These are phyloP conservation scores for Drosophila pegasa DNA, from an alignment of 2,888 invertebrate genomes.

Conservation along the genomic window DNA sequence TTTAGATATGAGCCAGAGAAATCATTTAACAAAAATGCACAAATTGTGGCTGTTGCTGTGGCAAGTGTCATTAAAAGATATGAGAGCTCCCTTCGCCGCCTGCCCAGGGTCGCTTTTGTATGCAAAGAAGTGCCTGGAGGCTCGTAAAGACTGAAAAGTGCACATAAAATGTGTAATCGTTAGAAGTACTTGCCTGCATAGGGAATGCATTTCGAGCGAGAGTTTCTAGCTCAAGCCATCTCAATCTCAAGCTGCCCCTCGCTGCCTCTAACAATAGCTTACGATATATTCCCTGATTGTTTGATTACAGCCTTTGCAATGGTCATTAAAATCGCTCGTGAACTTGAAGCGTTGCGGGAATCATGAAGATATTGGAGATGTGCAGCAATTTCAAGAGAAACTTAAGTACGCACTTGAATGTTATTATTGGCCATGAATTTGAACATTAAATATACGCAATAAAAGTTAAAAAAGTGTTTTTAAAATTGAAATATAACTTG, in stretches of 20 bases:
- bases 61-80: constrained; percentile 72
- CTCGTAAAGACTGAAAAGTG: constrained; percentile 70
- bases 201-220: constrained; percentile 47
- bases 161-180: constrained; percentile 72
- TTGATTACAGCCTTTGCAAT: constrained; percentile 44
- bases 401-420: constrained; percentile 21
- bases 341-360: constrained; percentile 59
- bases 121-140: constrained; percentile 64
- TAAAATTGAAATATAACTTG: not conserved
- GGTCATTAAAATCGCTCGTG: constrained; percentile 66
- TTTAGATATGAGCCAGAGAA: constrained; percentile 67
- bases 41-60: constrained; percentile 43
- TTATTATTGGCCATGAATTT: constrained; percentile 11
- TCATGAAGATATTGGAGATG: constrained; percentile 40
- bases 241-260: not conserved
- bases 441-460: not conserved
- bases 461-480: not conserved
- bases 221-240: constrained; percentile 14
- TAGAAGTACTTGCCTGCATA: constrained; percentile 64
- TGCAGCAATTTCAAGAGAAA: constrained; percentile 23
- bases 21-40: constrained; percentile 71
- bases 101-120: constrained; percentile 45
- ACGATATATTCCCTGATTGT: constrained; percentile 18
- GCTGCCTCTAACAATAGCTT: not conserved
- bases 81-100: constrained; percentile 15